phyloP scores from a whole-genome alignment of 2,797 vertebrate species.

The Pelodytes ibericus region DNA sequence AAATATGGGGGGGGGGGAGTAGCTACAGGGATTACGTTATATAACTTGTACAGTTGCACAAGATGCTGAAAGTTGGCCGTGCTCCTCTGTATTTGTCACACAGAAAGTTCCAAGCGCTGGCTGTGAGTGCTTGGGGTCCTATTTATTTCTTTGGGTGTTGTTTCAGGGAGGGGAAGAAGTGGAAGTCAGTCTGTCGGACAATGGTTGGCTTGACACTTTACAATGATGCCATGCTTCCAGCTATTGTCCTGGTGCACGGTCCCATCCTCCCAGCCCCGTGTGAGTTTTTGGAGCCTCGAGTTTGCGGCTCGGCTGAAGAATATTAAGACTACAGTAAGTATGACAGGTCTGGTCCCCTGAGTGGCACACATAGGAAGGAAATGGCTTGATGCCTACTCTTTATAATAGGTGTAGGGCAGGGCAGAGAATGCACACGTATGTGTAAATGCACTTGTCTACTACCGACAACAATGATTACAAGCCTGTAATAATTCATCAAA shows the following conservation, averaged over 20 bases:
- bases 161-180: constrained; percentile 25
- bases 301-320: constrained; percentile 13
- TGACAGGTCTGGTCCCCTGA: background rate
- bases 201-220: constrained; percentile 45
- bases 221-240: constrained; percentile 63
- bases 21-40: too few relatives aligned
- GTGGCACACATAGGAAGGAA: constrained; percentile 6
- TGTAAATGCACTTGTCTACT: too few relatives aligned
- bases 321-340: background rate
- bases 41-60: too few relatives aligned
- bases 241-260: constrained; percentile 65
- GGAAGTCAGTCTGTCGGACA: constrained; percentile 53
- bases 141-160: constrained; percentile 43
- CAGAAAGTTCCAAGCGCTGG: constrained; percentile 30
- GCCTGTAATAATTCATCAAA: too few relatives aligned
- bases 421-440: background rate
- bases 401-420: background rate
- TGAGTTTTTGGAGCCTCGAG: constrained; percentile 26
- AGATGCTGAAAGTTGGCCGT: too few relatives aligned
- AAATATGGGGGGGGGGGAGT: too few relatives aligned
- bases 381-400: background rate
- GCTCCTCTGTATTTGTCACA: constrained; percentile 26
- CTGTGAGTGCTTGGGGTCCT: constrained; percentile 46
- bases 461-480: too few relatives aligned
- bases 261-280: constrained; percentile 48